These are phyloP conservation scores for Cantharis lateralis DNA, from an alignment of 2,888 invertebrate species.

Conservation along the genomic window DNA sequence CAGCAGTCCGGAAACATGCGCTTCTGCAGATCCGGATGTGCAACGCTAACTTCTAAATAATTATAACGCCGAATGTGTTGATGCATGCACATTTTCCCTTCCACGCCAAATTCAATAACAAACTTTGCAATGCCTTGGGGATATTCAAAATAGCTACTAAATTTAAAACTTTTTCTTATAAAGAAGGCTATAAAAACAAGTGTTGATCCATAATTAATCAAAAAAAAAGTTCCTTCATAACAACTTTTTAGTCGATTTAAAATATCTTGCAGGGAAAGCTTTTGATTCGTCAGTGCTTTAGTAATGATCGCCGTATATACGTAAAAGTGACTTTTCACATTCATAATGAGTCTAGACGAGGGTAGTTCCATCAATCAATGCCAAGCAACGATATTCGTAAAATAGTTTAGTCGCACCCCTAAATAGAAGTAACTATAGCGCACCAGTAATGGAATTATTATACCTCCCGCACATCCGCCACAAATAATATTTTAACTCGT, in stretches of 20 bases:
- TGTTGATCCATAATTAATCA: background rate
- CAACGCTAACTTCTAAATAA: conserved; percentile 37
- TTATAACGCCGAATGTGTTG: conserved; percentile 38
- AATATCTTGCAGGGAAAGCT: background rate
- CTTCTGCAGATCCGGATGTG: conserved; percentile 27
- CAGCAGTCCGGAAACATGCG: conserved; percentile 33
- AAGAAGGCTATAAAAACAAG: background rate
- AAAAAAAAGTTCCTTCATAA: background rate
- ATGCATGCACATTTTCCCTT: conserved; percentile 25
- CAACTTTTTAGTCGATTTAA: background rate
- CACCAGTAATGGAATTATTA: conserved; percentile 30
- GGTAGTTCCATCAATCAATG: conserved; percentile 24
- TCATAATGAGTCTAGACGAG: conserved; percentile 19
- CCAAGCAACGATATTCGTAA: background rate
- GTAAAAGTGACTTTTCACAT: conserved; percentile 19
- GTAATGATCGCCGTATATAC: background rate
- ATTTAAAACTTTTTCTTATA: background rate
- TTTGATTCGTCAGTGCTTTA: background rate
- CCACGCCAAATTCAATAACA: conserved; percentile 34
- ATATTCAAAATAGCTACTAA: background rate
- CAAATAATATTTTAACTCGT: conserved; percentile 33
- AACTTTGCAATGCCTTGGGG: conserved; percentile 30
- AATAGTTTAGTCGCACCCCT: conserved; percentile 11
- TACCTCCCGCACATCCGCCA: conserved; percentile 22
- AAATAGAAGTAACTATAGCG: conserved; percentile 5